Conservation (phyloP, 2,888 invertebrate genomes). For the Eupeodes luniger region DNA sequence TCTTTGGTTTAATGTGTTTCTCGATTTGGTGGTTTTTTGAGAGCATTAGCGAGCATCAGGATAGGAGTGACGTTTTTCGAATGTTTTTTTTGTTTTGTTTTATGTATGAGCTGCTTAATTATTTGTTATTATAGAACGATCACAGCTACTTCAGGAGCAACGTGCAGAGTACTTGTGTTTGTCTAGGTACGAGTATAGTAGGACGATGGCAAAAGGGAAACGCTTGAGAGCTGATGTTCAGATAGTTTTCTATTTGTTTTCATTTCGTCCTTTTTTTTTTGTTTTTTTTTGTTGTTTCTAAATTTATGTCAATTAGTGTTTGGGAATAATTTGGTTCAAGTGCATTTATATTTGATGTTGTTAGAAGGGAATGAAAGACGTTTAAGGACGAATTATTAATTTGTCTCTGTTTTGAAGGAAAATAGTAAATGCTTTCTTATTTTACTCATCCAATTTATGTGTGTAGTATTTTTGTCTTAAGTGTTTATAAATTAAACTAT, state of each 20-base stretch:
- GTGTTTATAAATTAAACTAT: too few species aligned
- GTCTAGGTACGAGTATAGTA: not conserved
- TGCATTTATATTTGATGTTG: slow-evolving; percentile 3
- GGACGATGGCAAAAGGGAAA: slow-evolving; percentile 12
- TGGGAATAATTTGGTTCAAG: slow-evolving; percentile 26
- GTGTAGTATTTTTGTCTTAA: not conserved
- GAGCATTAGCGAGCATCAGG: not conserved
- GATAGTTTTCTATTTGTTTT: slow-evolving; percentile 56
- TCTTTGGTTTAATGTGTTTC: slow-evolving; percentile 39
- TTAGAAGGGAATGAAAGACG: not conserved
- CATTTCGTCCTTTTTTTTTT: slow-evolving; percentile 32
- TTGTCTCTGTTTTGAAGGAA: not conserved
- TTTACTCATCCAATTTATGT: not conserved
- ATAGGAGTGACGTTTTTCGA: not conserved
- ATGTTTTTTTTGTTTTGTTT: not conserved
- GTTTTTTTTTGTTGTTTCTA: slow-evolving; percentile 22
- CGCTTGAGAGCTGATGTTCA: slow-evolving; percentile 1
- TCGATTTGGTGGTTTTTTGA: slow-evolving; percentile 55
- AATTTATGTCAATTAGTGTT: slow-evolving; percentile 32
- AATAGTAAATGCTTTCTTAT: not conserved
- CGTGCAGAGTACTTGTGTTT: slow-evolving; percentile 5
- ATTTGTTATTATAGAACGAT: slow-evolving; percentile 70
- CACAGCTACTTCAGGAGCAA: slow-evolving; percentile 72
- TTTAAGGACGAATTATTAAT: not conserved
- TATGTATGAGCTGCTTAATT: slow-evolving; percentile 64